Conservation (phyloP, 2,797 vertebrate genomes). For the Cyclura pinguis region DNA sequence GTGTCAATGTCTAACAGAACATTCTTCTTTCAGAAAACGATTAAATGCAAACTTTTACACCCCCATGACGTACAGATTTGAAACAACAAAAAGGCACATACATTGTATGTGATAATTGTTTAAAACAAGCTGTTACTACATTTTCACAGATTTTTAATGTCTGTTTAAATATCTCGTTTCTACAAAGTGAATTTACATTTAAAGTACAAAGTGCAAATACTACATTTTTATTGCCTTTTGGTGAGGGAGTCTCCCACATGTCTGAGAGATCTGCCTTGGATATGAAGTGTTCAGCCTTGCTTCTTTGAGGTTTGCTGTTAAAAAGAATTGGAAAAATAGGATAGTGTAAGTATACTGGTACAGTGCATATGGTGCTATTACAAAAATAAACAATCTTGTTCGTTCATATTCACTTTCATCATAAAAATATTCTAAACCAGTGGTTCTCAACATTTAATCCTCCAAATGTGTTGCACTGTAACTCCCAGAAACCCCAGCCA, state of each 20-base stretch:
- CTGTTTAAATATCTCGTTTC: slow-evolving; percentile 95
- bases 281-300: slow-evolving; percentile 85
- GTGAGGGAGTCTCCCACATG: slow-evolving; percentile 82
- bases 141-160: slow-evolving; percentile 92
- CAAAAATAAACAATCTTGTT: not conserved
- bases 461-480: no score
- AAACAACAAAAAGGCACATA: slow-evolving; percentile 90
- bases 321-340: slow-evolving; percentile 50
- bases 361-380: not conserved
- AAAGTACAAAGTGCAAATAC: slow-evolving; percentile 99
- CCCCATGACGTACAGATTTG: slow-evolving; percentile 83
- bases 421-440: not conserved
- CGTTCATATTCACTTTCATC: not conserved
- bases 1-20: slow-evolving; percentile 56
- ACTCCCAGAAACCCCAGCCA: no score
- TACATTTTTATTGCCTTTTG: slow-evolving; percentile 89
- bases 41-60: slow-evolving; percentile 86
- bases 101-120: slow-evolving; percentile 93
- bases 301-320: slow-evolving; percentile 89
- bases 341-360: not conserved
- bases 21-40: slow-evolving; percentile 48
- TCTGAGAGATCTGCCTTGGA: slow-evolving; percentile 69
- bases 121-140: slow-evolving; percentile 85
- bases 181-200: slow-evolving; percentile 99
- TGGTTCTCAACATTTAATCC: no score